Evolutionary conservation across 2,888 invertebrate species (phyloP).

Genomic region (Lydus trimaculatus): DNA sequence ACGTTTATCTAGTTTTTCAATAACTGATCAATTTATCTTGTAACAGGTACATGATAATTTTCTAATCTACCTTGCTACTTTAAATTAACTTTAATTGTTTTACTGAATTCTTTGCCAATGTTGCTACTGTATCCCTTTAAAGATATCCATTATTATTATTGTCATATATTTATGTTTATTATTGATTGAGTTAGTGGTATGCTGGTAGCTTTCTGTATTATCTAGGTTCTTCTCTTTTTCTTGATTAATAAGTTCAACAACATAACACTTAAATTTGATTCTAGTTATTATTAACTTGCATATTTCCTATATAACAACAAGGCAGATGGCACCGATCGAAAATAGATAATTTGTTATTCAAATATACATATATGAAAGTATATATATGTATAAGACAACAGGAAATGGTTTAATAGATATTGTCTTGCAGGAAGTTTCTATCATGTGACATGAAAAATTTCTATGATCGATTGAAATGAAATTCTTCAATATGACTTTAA

Average conservation of each 20-base stretch:
- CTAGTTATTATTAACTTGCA: not conserved
- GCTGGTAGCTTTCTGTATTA: not conserved
- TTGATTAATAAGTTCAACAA: too few species aligned
- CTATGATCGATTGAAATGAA: conserved; percentile 7
- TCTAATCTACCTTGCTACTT: conserved; percentile 24
- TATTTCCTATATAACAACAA: not conserved
- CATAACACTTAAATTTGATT: not conserved
- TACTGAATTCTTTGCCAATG: conserved; percentile 24
- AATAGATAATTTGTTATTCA: not conserved
- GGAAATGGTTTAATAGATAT: conserved; percentile 34
- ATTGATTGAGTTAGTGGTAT: not conserved
- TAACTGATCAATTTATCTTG: conserved; percentile 46
- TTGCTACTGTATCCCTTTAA: not conserved
- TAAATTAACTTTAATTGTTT: conserved; percentile 39
- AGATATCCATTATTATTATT: not conserved
- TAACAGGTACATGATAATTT: conserved; percentile 25
- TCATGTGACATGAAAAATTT: conserved; percentile 17
- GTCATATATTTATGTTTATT: not conserved
- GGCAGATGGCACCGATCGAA: not conserved
- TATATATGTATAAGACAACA: conserved; percentile 23
- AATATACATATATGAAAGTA: not conserved
- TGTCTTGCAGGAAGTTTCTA: conserved; percentile 24
- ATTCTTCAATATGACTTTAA: too few species aligned
- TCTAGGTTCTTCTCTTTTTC: too few species aligned
- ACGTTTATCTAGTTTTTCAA: conserved; percentile 45